Conservation (phyloP, 2,113 vertebrate species). For the Athene cunicularia region DNA sequence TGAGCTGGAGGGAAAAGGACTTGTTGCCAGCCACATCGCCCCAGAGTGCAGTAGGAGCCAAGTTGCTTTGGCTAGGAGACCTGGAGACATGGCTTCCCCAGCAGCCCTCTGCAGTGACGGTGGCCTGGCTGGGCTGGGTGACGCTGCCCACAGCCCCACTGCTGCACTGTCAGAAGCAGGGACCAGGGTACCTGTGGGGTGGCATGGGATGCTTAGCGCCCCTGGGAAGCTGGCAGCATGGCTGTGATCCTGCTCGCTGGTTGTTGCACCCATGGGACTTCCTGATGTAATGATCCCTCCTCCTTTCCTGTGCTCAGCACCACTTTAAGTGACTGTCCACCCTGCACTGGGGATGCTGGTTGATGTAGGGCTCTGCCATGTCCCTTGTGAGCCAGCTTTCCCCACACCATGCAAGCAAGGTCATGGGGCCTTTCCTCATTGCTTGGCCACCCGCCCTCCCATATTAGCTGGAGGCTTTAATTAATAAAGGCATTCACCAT, state of each 20-base stretch:
- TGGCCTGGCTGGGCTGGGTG: not conserved
- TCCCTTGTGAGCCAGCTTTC: not conserved
- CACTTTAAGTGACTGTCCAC: not conserved
- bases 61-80: not conserved
- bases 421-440: conserved; percentile 11
- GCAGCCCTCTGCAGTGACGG: fast-evolving
- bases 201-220: not conserved
- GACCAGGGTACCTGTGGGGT: fast-evolving
- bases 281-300: fast-evolving
- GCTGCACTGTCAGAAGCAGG: not conserved
- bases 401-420: not conserved
- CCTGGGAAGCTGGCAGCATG: fast-evolving
- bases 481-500: conserved; percentile 34
- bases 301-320: fast-evolving
- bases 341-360: not conserved
- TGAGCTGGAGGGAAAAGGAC: not conserved
- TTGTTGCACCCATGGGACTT: not conserved
- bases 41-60: fast-evolving
- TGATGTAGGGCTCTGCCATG: not conserved
- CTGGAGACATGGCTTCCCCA: not conserved
- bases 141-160: not conserved
- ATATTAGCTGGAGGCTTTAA: conserved; percentile 44
- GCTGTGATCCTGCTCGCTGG: not conserved
- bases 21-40: fast-evolving
- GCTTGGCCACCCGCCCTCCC: not conserved